Evolutionary conservation across 2,888 invertebrate species (phyloP), one percentile per base, ranked within the genome.

Genomic region (Dasypogon diadema): DNA sequence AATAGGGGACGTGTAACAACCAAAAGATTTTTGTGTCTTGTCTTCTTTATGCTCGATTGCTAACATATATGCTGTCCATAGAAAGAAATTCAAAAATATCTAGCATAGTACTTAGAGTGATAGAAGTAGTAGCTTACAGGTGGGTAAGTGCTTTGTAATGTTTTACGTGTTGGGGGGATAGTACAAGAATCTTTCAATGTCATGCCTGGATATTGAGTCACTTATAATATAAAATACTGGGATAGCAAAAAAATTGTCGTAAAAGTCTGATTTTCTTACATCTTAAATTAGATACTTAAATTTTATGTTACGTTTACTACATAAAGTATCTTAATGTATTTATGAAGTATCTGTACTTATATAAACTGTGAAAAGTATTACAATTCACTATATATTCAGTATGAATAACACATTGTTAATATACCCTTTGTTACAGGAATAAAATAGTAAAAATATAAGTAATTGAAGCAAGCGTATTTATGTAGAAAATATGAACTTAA

Each of bases 41-140:
- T 65, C 65, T 65, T 21, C 80, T 81, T 81, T 81, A 82, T 85
- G 85, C 85, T 85, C 85, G 85, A 86, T 86, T 85, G 85, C 85
- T 86, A 85, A 86, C 86, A 86, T 85, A 85, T 85, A 85, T 85
- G 85, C 85, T 85, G 85, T 85, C 85, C 84, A 81, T 82, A 42
- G 16, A 18, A 54, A 30, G 70, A 26, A 46, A 22, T 24, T 48
- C 24, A 65, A 68, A 54, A 54, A 12, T 54, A 54, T 37, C 51
- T 70, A 70, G 70, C 54, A 10, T 54, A n/a, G 18, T 54, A 70
- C 70, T n/a, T 54, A 54, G 34, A 14, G 51, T 70, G 54, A 54
- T 18, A 14, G 6, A 14, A 8, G 21, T 6, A 54, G 21, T 70
- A 70, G 54, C 30, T 24, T 34, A 70, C 21, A 22, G 24, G 30